phyloP scores from a whole-genome alignment of 64 coral and sea anemone genomes.

The Dendrophyllia cribrosa region DNA sequence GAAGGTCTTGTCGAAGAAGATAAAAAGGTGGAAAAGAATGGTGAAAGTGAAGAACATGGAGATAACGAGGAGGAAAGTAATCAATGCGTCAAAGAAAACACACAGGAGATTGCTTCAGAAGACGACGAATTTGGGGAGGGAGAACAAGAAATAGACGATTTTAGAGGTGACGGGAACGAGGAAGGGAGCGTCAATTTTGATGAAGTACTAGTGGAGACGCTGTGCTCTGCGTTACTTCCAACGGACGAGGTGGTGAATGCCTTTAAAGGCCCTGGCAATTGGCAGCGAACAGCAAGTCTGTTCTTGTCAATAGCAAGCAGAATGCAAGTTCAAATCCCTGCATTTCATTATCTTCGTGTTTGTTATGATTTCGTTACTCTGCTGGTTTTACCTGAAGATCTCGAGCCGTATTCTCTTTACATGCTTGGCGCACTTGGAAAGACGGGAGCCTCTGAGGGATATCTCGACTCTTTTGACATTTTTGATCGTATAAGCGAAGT shows the following conservation, averaged over 20 bases:
- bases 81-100: background rate
- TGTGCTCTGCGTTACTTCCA: conserved; percentile 66
- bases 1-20: background rate
- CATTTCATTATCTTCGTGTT: conserved; percentile 68
- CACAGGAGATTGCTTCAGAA: background rate
- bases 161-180: background rate
- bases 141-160: background rate
- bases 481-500: conserved; percentile 63
- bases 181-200: conserved; percentile 3
- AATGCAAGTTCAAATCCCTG: conserved; percentile 42
- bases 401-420: conserved; percentile 72
- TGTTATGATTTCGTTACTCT: conserved; percentile 80
- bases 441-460: conserved; percentile 23
- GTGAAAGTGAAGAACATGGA: background rate
- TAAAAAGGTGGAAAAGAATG: background rate
- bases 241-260: conserved; percentile 23
- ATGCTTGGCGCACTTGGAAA: conserved; percentile 71
- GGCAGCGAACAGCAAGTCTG: conserved; percentile 56
- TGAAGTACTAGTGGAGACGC: conserved; percentile 56
- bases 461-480: conserved; percentile 55
- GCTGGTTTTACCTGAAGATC: conserved; percentile 49
- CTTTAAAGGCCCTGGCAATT: conserved; percentile 24
- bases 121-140: background rate
- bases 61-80: background rate
- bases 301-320: conserved; percentile 70